A percentile compares a stretch with the other conserved stretches of the same genome.
Conservation (phyloP, 2,797 vertebrate species). For the Chromobotia macracanthus region DNA sequence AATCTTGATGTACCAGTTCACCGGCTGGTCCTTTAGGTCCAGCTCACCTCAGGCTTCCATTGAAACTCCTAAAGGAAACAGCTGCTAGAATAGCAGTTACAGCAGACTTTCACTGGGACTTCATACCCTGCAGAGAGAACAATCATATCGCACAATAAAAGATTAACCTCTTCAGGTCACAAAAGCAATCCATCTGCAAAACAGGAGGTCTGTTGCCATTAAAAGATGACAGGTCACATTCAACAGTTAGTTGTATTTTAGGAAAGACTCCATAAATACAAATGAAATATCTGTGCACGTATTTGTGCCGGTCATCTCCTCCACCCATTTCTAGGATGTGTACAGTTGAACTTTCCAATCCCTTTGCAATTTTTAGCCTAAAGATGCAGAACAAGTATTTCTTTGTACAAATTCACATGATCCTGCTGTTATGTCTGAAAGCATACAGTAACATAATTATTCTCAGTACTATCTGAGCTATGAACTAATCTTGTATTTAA, state of each 20-base stretch:
- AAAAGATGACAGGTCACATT: conserved; percentile 63
- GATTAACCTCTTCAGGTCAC: conserved; percentile 52
- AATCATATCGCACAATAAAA: conserved; percentile 51
- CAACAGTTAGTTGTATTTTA: conserved; percentile 73
- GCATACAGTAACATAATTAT: background rate
- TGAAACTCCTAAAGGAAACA: background rate
- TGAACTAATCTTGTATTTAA: too few species aligned
- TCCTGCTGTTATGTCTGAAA: conserved; percentile 4
- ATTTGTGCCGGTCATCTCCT: conserved; percentile 59
- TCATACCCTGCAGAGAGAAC: conserved; percentile 55
- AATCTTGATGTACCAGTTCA: conserved; percentile 11
- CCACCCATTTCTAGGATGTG: conserved; percentile 52
- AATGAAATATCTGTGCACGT: conserved; percentile 44
- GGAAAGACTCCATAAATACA: conserved; percentile 62
- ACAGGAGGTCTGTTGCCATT: conserved; percentile 69
- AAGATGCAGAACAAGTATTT: conserved; percentile 30
- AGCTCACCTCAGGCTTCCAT: conserved; percentile 43
- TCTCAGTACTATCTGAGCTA: background rate
- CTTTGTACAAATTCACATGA: conserved; percentile 43
- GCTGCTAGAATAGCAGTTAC: background rate
- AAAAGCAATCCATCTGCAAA: conserved; percentile 71
- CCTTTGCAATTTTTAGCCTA: conserved; percentile 52
- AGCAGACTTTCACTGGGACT: conserved; percentile 30
- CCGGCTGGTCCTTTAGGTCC: conserved; percentile 7
- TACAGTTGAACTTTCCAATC: conserved; percentile 46